Base-by-base conservation (phyloP, 1,140 invertebrate genomes). In the Nilaparvata lugens region DNA sequence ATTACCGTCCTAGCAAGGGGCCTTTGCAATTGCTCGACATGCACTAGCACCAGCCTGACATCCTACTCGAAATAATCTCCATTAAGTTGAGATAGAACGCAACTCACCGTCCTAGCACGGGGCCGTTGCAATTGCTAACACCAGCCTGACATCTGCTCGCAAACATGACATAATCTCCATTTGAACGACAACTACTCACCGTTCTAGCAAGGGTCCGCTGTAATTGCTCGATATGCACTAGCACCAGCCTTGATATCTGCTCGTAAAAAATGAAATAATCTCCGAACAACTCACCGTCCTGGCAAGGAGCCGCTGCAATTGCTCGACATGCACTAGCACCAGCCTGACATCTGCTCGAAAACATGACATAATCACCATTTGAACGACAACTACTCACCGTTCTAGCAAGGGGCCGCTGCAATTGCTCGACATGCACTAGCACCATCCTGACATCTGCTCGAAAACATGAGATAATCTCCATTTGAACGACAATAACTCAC, bases 311-410 rank as follows among this genome's bases (percentile, higher is more conserved):
- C 79, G 73, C 62, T 80, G 76, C 54, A 88, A 77, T 60, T 83
- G 78, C 31, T 69, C 76, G 57, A 85, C 83, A 5, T 86, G 82
- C 48, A 79, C 65, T 40, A 84, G 67, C 24, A 84, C 86, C 60
- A 98, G 77, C 57, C 84, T 78, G 1, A 97, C 88, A 76, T 97
- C 93, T 71, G n/a, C n/a, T n/a, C n/a, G n/a, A n/a, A n/a, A n/a
- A n/a, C n/a, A n/a, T n/a, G n/a, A 14, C n/a, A 52, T 13, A 52
- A 42, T 42, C 40, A 13, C 40, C 11, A 13, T n/a, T 13, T 13
- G 40, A n/a, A n/a, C n/a, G n/a, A n/a, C n/a, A n/a, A n/a, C n/a
- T 88, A 78, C 78, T 78, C 75, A 87, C 84, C 9, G 85, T 88
- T 74, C 88, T 74, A 1, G 83, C 79, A 62, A 89, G 83, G 1